Percentiles rank a stretch among this genome's conserved stretches.
Evolutionary conservation across 1,140 invertebrate species (phyloP).

Genomic region (Macrosteles quadrilineatus): DNA sequence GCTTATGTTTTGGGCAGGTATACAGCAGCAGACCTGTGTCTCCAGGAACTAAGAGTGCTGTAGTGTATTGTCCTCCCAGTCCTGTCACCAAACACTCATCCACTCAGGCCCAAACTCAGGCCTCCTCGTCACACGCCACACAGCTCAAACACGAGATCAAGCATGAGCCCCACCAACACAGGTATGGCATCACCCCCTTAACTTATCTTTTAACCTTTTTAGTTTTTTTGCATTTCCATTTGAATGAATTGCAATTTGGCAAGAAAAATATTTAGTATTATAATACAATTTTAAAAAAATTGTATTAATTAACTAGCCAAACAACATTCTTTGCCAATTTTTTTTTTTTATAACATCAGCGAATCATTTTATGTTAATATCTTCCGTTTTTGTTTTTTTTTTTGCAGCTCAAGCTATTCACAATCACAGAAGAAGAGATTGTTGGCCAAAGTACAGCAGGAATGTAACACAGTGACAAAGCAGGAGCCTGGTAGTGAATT

Average conservation of each 20-base stretch:
- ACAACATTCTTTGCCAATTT: too few species aligned
- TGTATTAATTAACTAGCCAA: too few species aligned
- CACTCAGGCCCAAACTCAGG: conserved; percentile 27
- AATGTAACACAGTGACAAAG: conserved; percentile 64
- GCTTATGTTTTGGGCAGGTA: too few species aligned
- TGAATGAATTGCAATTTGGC: too few species aligned
- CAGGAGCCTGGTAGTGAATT: conserved; percentile 49
- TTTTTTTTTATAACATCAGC: too few species aligned
- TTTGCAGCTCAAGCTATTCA: background rate
- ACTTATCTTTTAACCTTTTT: too few species aligned
- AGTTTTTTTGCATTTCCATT: too few species aligned
- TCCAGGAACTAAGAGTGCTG: background rate
- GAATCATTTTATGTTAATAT: too few species aligned
- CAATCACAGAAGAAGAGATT: conserved; percentile 87
- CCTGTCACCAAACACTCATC: background rate
- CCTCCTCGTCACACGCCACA: background rate
- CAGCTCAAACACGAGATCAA: conserved; percentile 44
- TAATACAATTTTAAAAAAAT: too few species aligned
- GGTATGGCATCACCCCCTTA: conserved; percentile 39
- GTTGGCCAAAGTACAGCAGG: conserved; percentile 82
- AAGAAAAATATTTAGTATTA: too few species aligned
- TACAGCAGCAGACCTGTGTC: conserved; percentile 16
- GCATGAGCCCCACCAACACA: conserved; percentile 48
- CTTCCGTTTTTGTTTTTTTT: too few species aligned
- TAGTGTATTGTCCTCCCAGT: background rate